Base-by-base conservation (phyloP, 1,140 invertebrate species). In the Drosophila punjabiensis region DNA sequence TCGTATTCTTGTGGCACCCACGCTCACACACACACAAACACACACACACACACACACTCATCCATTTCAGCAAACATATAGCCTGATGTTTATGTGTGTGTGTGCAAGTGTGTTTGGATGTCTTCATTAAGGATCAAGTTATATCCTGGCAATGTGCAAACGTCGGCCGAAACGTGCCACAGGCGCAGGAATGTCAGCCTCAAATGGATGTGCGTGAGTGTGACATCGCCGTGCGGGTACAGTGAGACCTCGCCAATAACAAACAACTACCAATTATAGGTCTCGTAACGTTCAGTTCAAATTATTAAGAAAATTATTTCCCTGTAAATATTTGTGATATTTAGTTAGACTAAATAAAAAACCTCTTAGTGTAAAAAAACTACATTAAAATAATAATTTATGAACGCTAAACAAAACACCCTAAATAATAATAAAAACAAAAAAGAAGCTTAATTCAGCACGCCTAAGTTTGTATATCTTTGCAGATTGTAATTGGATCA, bases 131-230 rank as follows among this genome's bases (percentile, higher is more conserved):
- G 81, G 83, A 88, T 89, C 77, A 90, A 82, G 75, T 85, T 88
- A 89, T 84, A 87, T 90, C 86, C 85, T 90, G 83, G 78, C 80
- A 88, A 88, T 88, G 85, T 81, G 86, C 85, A 88, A 88, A 90
- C 85, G 85, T 85, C 66, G 81, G 70, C 69, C 67, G 66, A 74
- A 85, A 90, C 86, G 81, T 90, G 85, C 75, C 50, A 70, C 41
- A 70, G 66, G 52, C 56, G 28, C 52, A 56, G 65, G 76, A 71
- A 50, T 79, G 59, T 52, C 71, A 56, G 50, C 30, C 58, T 76
- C 50, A 63, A 71, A 62, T 67, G 60, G 52, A 59, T 68, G 52
- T 65, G 79, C 55, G 62, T 63, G 58, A 43, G 56, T 74, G 58
- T 69, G 67, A 53, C 65, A 71, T 58, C 50, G n/a, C 39, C 20